These are phyloP conservation scores for Yoshiicerus persimilis DNA, from an alignment of 1,140 invertebrate genomes.

Conservation along the genomic window DNA sequence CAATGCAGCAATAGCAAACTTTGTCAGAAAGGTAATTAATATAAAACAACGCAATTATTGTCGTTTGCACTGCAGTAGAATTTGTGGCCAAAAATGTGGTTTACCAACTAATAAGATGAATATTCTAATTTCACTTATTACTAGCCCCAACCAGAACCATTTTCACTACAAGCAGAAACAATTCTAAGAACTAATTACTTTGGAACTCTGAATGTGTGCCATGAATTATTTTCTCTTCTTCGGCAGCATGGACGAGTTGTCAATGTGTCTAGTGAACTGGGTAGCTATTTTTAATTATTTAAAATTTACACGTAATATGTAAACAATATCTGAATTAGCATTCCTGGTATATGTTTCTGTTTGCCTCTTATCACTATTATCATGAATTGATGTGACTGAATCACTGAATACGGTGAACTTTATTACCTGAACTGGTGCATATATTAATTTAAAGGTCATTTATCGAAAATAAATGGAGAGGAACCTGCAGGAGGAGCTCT, in stretches of 20 bases:
- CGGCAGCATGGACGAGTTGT: constrained; percentile 69
- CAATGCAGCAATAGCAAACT: constrained; percentile 78
- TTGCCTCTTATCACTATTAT: too few relatives aligned
- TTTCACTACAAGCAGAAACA: constrained; percentile 68
- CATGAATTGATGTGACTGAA: not conserved
- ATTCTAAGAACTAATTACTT: constrained; percentile 72
- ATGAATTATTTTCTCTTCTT: constrained; percentile 69
- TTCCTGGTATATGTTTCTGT: too few relatives aligned
- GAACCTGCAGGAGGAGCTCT: constrained; percentile 54
- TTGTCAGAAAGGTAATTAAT: not conserved
- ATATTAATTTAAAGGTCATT: constrained; percentile 57
- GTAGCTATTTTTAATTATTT: constrained; percentile 54
- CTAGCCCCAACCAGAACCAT: constrained; percentile 62
- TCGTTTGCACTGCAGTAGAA: too few relatives aligned
- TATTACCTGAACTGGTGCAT: not conserved
- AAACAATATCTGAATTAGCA: too few relatives aligned
- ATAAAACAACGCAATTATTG: not conserved
- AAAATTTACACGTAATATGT: too few relatives aligned
- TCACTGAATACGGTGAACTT: not conserved
- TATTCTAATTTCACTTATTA: too few relatives aligned
- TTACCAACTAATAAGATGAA: too few relatives aligned
- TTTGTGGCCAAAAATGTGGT: too few relatives aligned
- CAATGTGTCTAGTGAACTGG: constrained; percentile 70
- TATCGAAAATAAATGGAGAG: constrained; percentile 60
- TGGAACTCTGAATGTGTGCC: constrained; percentile 64